These are phyloP conservation scores for Hydrolagus colliei DNA, from an alignment of 2,797 vertebrate species.

Conservation along the genomic window DNA sequence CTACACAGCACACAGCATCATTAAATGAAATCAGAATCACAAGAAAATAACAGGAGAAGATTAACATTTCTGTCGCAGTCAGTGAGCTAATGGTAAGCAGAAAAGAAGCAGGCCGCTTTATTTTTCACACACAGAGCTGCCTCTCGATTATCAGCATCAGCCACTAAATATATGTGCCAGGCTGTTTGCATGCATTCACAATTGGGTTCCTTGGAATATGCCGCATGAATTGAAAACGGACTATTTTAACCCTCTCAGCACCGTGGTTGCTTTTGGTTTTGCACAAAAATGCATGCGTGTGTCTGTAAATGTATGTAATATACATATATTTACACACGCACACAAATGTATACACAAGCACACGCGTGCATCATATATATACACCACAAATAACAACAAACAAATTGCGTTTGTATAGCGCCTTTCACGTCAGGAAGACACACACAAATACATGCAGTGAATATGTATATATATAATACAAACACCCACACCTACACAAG, in stretches of 20 bases:
- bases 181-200: neutral
- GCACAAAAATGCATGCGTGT: neutral
- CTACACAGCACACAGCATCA: neutral
- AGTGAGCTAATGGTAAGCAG: neutral
- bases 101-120: neutral
- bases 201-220: neutral
- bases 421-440: too few species aligned
- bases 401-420: too few species aligned
- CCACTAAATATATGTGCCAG: neutral
- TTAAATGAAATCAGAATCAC: constrained; percentile 2
- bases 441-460: too few species aligned
- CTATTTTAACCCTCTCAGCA: constrained; percentile 12
- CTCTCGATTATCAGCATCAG: constrained; percentile 2
- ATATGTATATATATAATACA: too few species aligned
- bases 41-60: constrained; percentile 1
- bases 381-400: too few species aligned
- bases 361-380: too few species aligned
- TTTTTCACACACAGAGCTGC: constrained; percentile 14
- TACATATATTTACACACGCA: neutral
- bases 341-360: too few species aligned
- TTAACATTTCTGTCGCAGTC: constrained; percentile 14
- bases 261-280: neutral
- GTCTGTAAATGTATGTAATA: neutral
- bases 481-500: too few species aligned
- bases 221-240: constrained; percentile 12